Base-by-base conservation (phyloP, 2,113 vertebrate genomes). In the Mustela lutreola region DNA sequence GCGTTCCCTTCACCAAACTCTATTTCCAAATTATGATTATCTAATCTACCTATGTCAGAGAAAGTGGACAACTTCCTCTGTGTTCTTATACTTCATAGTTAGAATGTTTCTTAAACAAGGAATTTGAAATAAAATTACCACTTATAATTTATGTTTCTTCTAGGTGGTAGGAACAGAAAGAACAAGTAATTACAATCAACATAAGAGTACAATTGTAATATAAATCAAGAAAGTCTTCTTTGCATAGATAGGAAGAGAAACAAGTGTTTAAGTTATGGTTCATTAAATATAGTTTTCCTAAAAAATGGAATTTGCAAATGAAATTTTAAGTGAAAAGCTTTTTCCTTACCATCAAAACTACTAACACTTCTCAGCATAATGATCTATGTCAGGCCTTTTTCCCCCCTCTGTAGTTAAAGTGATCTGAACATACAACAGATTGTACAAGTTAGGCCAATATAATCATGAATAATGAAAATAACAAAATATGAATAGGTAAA, bases 261-360 rank as follows among this genome's bases (percentile, higher is more conserved):
- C 28, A 24, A 5, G 21, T 31, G 33, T 45, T 78, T 97, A 15
- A 70, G 36, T 71, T 80, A 19, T 56, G 36, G 65, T 58, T 4
- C 31, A 18, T 10, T 78, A 80, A 4, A 73, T 56, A 19, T 45
- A 83, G 28, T 1, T 26, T 93, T 91, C 28, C 33, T 88, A 90
- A 92, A 73, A 87, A 88, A 79, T 26, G 45, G 31, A 60, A 75
- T 83, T 87, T 92, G 76, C 12, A 71, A n/a, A 50, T 42, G 22
- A 75, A 63, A 39, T 89, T 87, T 91, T 56, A 84, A 95, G 48
- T 91, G 39, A 89, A 95, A 90, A 85, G 1, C 70, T 89, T 89
- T 42, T 71, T 86, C 5, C 42, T 73, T 65, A 81, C 12, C 19
- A 85, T 75, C 5, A 42, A 86, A 65, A 91, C 39, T 12, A 85